Base-by-base conservation (phyloP, 2,113 vertebrate species). In the Miniopterus natalensis region DNA sequence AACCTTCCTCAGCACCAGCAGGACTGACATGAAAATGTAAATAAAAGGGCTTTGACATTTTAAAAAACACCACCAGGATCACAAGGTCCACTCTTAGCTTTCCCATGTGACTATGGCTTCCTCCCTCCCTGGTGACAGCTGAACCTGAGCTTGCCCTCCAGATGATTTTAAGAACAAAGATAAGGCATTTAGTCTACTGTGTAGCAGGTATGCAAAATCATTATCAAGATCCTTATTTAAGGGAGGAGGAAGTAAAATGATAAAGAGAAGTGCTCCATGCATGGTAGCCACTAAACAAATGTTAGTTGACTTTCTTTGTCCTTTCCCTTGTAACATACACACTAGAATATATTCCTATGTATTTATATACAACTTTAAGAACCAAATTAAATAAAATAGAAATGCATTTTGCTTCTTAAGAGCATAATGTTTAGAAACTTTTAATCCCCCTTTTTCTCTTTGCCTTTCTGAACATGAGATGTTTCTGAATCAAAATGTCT, bases 361-460 rank as follows among this genome's bases (percentile, higher is more conserved):
- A 61, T 31, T 66, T 73, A 84, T 66, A 20, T 73, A 71, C 11
- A 42, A 88, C 6, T 31, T 74, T 73, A 61, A 66, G 18, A 78
- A 59, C 6, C 55, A 78, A 75, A 59, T 9, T 63, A 90, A 83
- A 95, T n/a, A 59, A 84, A 95, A 84, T 3, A 81, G 11, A 49
- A 87, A 93, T 84, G 8, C 12, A 96, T 79, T 45, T 77, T 63
- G 6, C 27, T 88, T 96, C 45, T 57, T 75, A 66, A 81, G 21
- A 68, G 12, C 27, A 42, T 49, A 47, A 68, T 63, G 3, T 84
- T 84, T 91, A 57, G 36, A 85, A 86, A 88, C 12, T 8, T 74
- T 88, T 53, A 55, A 78, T 68, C 14, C 36, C 21, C 4, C 3
- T 4, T 12, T 81, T 20, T 40, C 27, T 25, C 11, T 78, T 81